Percentiles rank a stretch among this genome's conserved stretches.
Evolutionary conservation across 2,113 vertebrate genomes (phyloP).

Genomic region (Charadrius vociferus): DNA sequence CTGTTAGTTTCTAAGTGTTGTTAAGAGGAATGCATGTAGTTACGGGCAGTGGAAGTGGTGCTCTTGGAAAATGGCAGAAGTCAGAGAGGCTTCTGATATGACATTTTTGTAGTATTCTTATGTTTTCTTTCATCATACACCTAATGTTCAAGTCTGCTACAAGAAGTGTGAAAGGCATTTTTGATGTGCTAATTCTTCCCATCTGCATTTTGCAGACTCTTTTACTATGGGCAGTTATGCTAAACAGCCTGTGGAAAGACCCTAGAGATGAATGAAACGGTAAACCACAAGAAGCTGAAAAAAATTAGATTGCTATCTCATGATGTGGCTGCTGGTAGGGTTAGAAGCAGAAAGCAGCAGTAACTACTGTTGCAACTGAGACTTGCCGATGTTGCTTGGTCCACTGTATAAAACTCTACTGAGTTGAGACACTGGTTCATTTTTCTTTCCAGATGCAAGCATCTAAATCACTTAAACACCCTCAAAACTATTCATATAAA

Average conservation of each 20-base stretch:
- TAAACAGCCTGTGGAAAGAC: not conserved
- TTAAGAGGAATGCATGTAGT: not conserved
- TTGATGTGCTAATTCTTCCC: not conserved
- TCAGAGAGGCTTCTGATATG: not conserved
- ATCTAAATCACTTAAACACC: not conserved
- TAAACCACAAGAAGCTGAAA: constrained; percentile 23
- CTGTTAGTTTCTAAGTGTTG: not conserved
- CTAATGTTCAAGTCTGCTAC: not conserved
- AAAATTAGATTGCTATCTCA: not conserved
- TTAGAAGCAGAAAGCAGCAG: not conserved
- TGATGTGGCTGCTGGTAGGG: not conserved
- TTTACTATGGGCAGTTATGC: not conserved
- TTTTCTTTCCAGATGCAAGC: not conserved
- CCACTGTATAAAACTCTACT: not conserved
- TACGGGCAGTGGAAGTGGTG: not conserved
- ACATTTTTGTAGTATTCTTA: not conserved
- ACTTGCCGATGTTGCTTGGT: not conserved
- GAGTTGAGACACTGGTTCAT: not conserved
- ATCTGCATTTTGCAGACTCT: not conserved
- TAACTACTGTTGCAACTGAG: not conserved
- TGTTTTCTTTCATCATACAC: not conserved
- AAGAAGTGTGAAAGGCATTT: not conserved
- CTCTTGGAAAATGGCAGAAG: not conserved
- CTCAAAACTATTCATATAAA: not conserved
- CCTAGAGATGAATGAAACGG: not conserved